These are phyloP conservation scores for Lochmaea crataegi DNA, from an alignment of 2,888 invertebrate genomes.

Conservation along the genomic window DNA sequence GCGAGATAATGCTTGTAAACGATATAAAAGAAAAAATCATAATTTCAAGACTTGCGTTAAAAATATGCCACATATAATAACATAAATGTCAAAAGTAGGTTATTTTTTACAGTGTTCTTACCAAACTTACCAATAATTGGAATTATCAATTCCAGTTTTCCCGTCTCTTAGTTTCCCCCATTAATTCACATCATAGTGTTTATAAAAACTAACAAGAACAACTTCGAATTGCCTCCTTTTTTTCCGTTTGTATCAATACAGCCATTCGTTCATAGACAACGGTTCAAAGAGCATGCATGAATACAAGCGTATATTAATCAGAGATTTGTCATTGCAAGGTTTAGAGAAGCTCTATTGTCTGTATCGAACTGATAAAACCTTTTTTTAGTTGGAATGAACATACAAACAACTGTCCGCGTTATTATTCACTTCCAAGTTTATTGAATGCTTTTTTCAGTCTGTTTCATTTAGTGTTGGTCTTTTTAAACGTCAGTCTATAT, in stretches of 20 bases:
- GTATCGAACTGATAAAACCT: neutral
- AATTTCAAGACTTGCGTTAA: no score
- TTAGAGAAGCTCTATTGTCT: neutral
- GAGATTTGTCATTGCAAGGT: conserved; percentile 10
- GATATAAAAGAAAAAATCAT: no score
- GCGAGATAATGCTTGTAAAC: no score
- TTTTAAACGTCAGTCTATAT: neutral
- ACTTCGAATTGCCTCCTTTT: neutral
- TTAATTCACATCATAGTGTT: no score
- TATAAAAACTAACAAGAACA: no score
- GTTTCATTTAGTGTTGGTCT: neutral
- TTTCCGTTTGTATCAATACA: neutral
- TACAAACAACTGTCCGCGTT: neutral
- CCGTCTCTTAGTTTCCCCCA: no score
- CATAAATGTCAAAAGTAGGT: no score
- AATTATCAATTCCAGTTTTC: no score
- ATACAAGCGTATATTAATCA: conserved; percentile 10
- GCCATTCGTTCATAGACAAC: neutral
- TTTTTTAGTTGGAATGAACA: conserved; percentile 3
- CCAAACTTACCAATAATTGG: no score
- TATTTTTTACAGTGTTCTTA: no score
- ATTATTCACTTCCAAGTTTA: conserved; percentile 7
- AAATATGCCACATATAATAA: no score
- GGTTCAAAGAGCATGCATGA: conserved; percentile 10
- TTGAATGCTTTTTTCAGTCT: neutral